Conservation (phyloP, 2,113 vertebrate genomes). For the Sceloporus undulatus region DNA sequence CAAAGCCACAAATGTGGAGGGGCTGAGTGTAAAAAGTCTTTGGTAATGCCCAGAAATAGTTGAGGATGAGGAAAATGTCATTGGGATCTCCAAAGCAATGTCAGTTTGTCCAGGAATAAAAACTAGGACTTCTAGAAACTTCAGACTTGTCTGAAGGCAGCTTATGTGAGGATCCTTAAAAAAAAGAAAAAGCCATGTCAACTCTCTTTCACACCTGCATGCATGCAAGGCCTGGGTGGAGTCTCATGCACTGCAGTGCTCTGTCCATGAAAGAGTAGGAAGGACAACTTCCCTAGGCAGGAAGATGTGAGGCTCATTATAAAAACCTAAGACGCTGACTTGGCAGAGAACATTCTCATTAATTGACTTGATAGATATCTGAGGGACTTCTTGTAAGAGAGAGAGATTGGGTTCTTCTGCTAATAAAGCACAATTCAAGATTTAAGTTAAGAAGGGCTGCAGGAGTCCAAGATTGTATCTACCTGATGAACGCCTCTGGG, state of each 20-base stretch:
- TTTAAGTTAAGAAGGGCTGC: slow-evolving; percentile 52
- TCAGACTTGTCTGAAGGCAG: too few species aligned
- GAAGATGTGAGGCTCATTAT: slow-evolving; percentile 59
- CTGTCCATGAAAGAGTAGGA: slow-evolving; percentile 11
- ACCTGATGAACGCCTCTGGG: slow-evolving; percentile 62
- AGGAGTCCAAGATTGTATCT: slow-evolving; percentile 61
- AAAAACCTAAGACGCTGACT: slow-evolving; percentile 55
- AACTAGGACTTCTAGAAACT: too few species aligned
- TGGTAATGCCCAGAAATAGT: too few species aligned
- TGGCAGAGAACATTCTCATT: slow-evolving; percentile 61
- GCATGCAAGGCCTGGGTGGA: neutral
- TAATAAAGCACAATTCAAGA: slow-evolving; percentile 69
- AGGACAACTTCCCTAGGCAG: slow-evolving; percentile 38
- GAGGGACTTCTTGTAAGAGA: slow-evolving; percentile 55
- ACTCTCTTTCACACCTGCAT: neutral
- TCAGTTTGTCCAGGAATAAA: too few species aligned
- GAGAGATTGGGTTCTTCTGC: slow-evolving; percentile 47
- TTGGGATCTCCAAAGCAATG: too few species aligned
- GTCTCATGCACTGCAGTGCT: slow-evolving; percentile 11
- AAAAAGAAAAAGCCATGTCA: too few species aligned
- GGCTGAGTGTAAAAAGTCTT: too few species aligned
- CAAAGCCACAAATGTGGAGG: too few species aligned
- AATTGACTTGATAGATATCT: slow-evolving; percentile 70
- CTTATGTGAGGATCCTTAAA: too few species aligned
- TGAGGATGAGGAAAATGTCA: too few species aligned